Base-by-base conservation (phyloP, 1,140 invertebrate genomes). In the Tetramorium parvispinum region DNA sequence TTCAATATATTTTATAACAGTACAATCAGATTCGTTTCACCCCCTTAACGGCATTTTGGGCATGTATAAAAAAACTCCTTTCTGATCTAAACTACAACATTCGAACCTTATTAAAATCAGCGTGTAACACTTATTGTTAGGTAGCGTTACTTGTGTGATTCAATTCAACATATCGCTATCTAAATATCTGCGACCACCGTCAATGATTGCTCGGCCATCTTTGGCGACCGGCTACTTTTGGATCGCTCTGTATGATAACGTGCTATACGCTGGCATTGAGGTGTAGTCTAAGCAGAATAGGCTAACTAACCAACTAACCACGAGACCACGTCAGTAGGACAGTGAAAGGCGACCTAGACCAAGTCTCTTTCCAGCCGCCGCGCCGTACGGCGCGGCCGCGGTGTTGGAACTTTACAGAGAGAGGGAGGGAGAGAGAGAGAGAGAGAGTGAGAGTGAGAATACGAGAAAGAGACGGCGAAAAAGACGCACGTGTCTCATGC, bases 301-400 rank as follows among this genome's bases (percentile, higher is more conserved):
- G 85, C 89, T 89, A 90, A 91, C 90, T 91, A 90, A 91, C 87
- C 90, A 91, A 91, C 87, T 91, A 91, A 91, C 90, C 91, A 90
- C 91, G 91, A 91, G 91, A 92, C 63, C 63, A 81, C 90, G 88
- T 91, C 88, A 93, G 91, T 93, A 91, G 93, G 92, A 94, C 92
- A 94, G 93, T 93, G 93, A 94, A 94, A 94, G 93, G 93, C 92
- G 93, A 94, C 93, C 93, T 94, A 94, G 93, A 93, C 93, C 93
- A 93, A 93, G 89, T 92, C 86, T 92, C 90, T 85, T 85, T 66
- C 49, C 61, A 85, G 79, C 59, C 78, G 37, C 51, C 51, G 63
- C 78, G 37, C 51, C 51, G 63, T 46, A 43, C 37, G n/a, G 21
- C 51, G 71, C 76, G 85, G 46, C 53, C 61, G 86, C 57, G 46